phyloP scores from a whole-genome alignment of 2,797 vertebrate genomes.

The Ataeniobius toweri region DNA sequence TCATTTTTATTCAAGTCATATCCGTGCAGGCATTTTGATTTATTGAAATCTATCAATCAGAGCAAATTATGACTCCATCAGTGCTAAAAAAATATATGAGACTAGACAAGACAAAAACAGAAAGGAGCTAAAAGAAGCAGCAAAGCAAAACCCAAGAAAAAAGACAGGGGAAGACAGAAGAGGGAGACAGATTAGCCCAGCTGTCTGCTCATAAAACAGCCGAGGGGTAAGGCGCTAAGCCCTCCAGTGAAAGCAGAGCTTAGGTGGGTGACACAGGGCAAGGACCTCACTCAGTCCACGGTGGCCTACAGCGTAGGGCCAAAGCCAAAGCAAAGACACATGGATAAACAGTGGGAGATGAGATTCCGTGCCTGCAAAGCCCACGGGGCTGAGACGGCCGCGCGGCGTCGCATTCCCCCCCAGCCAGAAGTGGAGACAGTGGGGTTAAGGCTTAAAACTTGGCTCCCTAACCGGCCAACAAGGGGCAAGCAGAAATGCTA shows the following conservation, averaged over 20 bases:
- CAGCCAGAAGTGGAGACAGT: slow-evolving; percentile 67
- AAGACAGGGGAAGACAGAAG: slow-evolving; percentile 51
- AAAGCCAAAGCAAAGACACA: slow-evolving; percentile 80
- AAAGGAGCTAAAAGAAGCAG: slow-evolving; percentile 49
- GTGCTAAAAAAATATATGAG: slow-evolving; percentile 23
- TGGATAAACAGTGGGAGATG: slow-evolving; percentile 77
- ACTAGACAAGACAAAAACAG: slow-evolving; percentile 35
- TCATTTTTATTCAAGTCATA: background rate
- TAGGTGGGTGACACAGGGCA: slow-evolving; percentile 80
- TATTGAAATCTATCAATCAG: background rate
- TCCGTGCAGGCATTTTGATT: background rate
- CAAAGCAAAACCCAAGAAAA: slow-evolving; percentile 56
- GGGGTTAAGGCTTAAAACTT: slow-evolving; percentile 68
- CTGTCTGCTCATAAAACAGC: slow-evolving; percentile 81
- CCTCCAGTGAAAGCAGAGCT: slow-evolving; percentile 82
- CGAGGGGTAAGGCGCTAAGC: slow-evolving; percentile 80
- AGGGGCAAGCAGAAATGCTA: slow-evolving; percentile 39
- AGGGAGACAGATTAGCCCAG: slow-evolving; percentile 73
- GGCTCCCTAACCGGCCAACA: slow-evolving; percentile 59
- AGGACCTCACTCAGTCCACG: slow-evolving; percentile 65
- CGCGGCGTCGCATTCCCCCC: slow-evolving; percentile 60
- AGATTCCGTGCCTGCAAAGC: slow-evolving; percentile 65
- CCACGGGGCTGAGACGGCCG: slow-evolving; percentile 66
- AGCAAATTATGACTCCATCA: slow-evolving; percentile 1
- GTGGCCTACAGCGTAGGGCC: slow-evolving; percentile 62